Evolutionary conservation across 2,888 invertebrate genomes (phyloP), one percentile per base, ranked within the genome.

Genomic region (Amblyteles armatorius): DNA sequence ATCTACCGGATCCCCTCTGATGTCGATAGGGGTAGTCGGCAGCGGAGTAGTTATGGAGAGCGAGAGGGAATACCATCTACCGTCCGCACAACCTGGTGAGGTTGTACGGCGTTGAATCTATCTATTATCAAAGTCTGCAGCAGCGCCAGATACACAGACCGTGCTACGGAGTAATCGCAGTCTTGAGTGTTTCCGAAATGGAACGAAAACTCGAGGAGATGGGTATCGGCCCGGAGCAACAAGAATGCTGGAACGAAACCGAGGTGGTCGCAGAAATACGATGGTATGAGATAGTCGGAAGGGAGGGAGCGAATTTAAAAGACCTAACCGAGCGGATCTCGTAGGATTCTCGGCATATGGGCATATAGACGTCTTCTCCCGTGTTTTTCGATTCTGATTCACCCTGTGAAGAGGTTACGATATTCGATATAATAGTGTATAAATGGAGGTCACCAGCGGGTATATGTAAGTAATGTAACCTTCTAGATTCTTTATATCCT

Each of bases 1-100:
- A 89, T 89, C 90, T 89, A 86, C 87, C 79, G 74, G 82, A 65
- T 65, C 55, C 57, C 65, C 67, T 82, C 67, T 19, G 55, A 72
- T 74, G 76, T 60, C 67, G 72, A 76, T 52, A 44, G 57, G 40
- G 57, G 44, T 71, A 19, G 52, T 16, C 19, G 55, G 33, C 13
- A 57, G 19, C 36, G 36, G 36, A 55, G 57, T 36, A 72, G 9
- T 29, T 44, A 63, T 60, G 19, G 71, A 9, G 55, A 48, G 29
- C 16, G 22, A 29, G 44, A 29, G 22, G 60, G 48, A 60, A 60
- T 44, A 73, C 72, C 55, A 73, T 44, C 57, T 11, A 60, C 44
- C 48, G 60, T 29, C 29, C 26, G 44, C 36, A 2, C 22, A 55
- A 55, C 19, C 44, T 6, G 19, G 60, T n/a, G 19, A 33, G 73